These are phyloP conservation scores for Pontoporia blainvillei DNA, from an alignment of 2,113 vertebrate genomes.

Conservation along the genomic window DNA sequence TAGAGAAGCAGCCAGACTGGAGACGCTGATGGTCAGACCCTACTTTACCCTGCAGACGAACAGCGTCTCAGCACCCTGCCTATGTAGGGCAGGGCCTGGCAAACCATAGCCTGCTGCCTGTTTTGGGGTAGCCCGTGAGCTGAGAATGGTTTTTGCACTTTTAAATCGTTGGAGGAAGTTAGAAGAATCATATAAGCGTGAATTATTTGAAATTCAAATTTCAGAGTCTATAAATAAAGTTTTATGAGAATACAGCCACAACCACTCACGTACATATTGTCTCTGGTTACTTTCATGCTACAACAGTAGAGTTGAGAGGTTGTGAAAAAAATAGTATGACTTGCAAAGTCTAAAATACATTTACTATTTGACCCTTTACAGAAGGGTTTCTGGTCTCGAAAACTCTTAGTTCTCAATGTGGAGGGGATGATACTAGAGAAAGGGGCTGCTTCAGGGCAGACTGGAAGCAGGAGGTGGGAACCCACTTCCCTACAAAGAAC, in stretches of 20 bases:
- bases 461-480: background rate
- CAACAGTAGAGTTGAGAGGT: background rate
- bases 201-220: slow-evolving; percentile 47
- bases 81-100: background rate
- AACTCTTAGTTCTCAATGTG: background rate
- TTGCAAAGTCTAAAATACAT: background rate
- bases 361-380: background rate
- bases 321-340: background rate
- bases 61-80: fast-evolving
- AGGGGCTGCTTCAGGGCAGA: background rate
- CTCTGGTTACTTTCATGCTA: background rate
- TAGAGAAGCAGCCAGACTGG: background rate
- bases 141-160: slow-evolving; percentile 3
- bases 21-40: background rate
- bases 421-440: background rate
- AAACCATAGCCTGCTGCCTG: background rate
- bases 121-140: background rate
- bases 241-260: background rate
- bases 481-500: background rate
- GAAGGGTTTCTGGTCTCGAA: background rate
- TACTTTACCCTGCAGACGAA: background rate
- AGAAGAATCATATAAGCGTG: background rate
- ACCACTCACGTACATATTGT: background rate
- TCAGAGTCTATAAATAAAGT: slow-evolving; percentile 11
- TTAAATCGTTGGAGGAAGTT: background rate